phyloP scores from a whole-genome alignment of 2,113 vertebrate genomes.

The Neofelis nebulosa region DNA sequence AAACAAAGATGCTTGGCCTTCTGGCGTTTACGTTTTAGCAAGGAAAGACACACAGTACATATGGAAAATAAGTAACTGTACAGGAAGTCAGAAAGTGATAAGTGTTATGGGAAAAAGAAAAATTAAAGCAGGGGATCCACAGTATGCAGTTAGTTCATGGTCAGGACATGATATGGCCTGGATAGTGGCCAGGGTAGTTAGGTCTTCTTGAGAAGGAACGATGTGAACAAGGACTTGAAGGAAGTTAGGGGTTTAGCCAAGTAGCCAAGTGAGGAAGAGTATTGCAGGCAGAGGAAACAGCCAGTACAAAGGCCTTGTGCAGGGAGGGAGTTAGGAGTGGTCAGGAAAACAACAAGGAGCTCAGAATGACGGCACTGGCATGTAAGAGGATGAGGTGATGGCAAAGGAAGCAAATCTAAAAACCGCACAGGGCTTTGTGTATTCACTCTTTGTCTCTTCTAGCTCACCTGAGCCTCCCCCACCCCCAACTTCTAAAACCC shows the following conservation, averaged over 20 bases:
- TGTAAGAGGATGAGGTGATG: no score
- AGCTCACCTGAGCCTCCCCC: rapidly evolving
- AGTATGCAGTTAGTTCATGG: background rate
- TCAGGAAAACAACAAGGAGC: background rate
- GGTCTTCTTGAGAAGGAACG: background rate
- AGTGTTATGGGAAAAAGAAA: background rate
- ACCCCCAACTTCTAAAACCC: background rate
- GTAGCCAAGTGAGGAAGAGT: background rate
- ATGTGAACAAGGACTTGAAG: background rate
- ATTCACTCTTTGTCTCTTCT: background rate
- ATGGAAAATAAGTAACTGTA: background rate
- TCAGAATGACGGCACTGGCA: background rate
- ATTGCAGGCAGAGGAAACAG: background rate
- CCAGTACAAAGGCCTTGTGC: background rate
- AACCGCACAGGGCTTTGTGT: background rate
- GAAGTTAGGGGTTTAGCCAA: background rate
- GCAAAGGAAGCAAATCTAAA: background rate
- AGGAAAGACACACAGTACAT: background rate
- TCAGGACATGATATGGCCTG: background rate
- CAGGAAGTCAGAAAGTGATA: background rate
- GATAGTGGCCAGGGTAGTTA: background rate
- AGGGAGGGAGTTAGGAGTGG: background rate
- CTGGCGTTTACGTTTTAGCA: background rate
- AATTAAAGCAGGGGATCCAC: background rate
- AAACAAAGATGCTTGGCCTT: background rate